Evolutionary conservation across 1,140 invertebrate genomes (phyloP).

Genomic region (Drosophila seguyi): DNA sequence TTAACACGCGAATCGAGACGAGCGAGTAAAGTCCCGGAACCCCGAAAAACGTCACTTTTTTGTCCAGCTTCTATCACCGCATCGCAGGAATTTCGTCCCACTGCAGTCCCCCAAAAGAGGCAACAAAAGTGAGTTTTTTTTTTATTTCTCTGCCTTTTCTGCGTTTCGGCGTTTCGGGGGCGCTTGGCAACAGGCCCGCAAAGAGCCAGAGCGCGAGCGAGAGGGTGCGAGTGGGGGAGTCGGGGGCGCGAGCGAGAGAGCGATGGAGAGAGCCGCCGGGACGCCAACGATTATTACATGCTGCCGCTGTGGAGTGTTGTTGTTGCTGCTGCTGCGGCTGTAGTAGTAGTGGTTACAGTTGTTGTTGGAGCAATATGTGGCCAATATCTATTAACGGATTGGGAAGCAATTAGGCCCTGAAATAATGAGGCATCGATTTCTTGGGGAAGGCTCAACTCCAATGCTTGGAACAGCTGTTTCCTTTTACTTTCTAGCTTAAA

Average conservation of each 20-base stretch:
- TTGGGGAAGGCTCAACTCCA: neutral
- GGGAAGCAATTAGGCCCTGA: constrained; percentile 26
- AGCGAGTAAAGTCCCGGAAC: constrained; percentile 33
- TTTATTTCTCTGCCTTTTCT: constrained; percentile 7
- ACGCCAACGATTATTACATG: constrained; percentile 55
- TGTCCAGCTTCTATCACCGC: constrained; percentile 1
- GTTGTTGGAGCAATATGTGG: constrained; percentile 24
- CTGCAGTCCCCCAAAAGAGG: constrained; percentile 38
- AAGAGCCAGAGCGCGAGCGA: constrained; percentile 34
- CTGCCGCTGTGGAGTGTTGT: constrained; percentile 7
- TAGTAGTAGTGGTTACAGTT: constrained; percentile 9
- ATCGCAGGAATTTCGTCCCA: constrained; percentile 22
- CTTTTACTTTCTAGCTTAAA: neutral
- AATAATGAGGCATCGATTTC: constrained; percentile 25
- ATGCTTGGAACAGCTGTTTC: constrained; percentile 6
- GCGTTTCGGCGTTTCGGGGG: constrained; percentile 46
- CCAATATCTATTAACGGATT: constrained; percentile 37
- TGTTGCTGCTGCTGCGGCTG: constrained; percentile 2
- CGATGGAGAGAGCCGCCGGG: constrained; percentile 42
- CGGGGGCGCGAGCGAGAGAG: constrained; percentile 7
- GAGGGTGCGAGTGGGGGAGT: constrained; percentile 16
- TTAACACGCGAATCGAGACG: constrained; percentile 39
- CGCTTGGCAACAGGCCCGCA: constrained; percentile 76
- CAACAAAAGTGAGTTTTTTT: constrained; percentile 69
- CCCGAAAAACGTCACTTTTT: constrained; percentile 1